These are phyloP conservation scores for Polietes domitor DNA, from an alignment of 2,888 invertebrate species.

Conservation along the genomic window DNA sequence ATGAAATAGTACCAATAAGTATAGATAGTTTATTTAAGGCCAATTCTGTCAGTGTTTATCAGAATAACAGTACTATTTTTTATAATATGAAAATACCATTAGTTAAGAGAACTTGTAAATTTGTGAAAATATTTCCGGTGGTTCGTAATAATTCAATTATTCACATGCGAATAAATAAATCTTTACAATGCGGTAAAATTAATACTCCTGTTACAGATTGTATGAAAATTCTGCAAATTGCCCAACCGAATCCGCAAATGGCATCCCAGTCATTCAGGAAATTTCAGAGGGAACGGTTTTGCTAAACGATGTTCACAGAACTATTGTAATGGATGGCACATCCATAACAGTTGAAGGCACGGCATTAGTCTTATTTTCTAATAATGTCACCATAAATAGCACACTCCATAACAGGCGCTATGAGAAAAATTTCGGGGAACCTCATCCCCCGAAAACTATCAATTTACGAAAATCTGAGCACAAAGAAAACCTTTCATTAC, in stretches of 20 bases:
- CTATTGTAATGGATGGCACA: not conserved
- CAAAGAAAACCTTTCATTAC: not conserved
- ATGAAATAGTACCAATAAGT: conserved; percentile 2
- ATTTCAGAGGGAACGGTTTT: not conserved
- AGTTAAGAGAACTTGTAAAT: not conserved
- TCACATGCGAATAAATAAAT: not conserved
- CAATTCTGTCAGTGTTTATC: not conserved
- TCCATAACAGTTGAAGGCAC: not conserved
- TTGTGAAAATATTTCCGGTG: not conserved
- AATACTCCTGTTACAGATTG: not conserved
- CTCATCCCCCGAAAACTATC: not conserved
- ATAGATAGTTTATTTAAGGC: not conserved
- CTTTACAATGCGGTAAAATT: not conserved
- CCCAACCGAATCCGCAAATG: not conserved
- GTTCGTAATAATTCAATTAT: not conserved
- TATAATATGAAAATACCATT: too few species aligned
- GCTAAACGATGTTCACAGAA: not conserved
- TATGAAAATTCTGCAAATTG: too few species aligned
- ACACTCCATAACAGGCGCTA: not conserved
- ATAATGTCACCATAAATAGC: not conserved
- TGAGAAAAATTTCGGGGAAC: not conserved
- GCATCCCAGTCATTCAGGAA: not conserved
- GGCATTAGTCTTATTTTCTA: not conserved
- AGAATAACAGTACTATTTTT: not conserved
- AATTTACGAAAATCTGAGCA: not conserved